Evolutionary conservation across 1,140 invertebrate species (phyloP).

Genomic region (Drosophila teissieri): DNA sequence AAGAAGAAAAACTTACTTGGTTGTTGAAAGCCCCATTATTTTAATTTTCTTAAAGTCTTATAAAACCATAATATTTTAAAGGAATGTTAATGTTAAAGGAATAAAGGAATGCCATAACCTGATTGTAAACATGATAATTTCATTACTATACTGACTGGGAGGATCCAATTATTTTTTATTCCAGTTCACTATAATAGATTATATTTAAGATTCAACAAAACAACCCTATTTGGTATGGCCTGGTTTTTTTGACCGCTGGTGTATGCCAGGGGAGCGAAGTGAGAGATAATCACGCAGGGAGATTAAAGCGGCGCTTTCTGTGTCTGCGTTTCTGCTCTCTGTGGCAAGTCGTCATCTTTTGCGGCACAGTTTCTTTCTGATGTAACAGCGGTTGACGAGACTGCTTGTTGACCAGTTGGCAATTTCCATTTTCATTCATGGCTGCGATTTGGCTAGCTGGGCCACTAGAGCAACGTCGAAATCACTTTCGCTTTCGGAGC

Average conservation of each 20-base stretch:
- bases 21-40: too few relatives aligned
- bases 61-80: too few relatives aligned
- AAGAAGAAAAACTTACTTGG: too few relatives aligned
- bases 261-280: conserved; percentile 8
- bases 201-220: too few relatives aligned
- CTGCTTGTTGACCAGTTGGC: conserved; percentile 50
- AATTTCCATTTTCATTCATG: conserved; percentile 63
- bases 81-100: too few relatives aligned
- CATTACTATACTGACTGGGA: too few relatives aligned
- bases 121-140: too few relatives aligned
- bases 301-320: conserved; percentile 32
- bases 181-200: too few relatives aligned
- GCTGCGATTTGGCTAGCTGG: conserved; percentile 48
- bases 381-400: conserved; percentile 55
- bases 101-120: too few relatives aligned
- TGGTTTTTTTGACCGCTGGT: not conserved
- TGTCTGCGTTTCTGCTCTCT: conserved; percentile 22
- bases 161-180: too few relatives aligned
- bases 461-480: conserved; percentile 51
- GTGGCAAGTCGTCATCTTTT: conserved; percentile 71
- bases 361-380: conserved; percentile 65
- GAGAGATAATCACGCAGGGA: conserved; percentile 34
- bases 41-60: too few relatives aligned
- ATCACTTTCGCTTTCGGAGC: conserved; percentile 76
- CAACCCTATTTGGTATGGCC: not conserved